A percentile compares a stretch with the other conserved stretches of the same genome.
Evolutionary conservation across 2,113 vertebrate species (phyloP).

Genomic region (Micromys minutus): DNA sequence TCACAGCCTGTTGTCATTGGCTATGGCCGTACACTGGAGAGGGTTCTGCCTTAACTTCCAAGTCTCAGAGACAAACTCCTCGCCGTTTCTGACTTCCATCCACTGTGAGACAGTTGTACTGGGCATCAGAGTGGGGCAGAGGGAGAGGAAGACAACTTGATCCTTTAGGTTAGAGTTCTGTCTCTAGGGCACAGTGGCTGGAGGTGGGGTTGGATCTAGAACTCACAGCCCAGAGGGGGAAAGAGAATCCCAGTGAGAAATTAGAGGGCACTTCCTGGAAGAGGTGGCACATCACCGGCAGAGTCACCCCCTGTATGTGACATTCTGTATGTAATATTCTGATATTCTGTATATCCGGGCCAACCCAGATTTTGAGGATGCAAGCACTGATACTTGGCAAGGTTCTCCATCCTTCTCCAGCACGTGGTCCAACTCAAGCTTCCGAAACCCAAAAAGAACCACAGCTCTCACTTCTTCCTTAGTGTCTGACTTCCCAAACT

Average conservation of each 20-base stretch:
- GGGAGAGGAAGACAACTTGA: background rate
- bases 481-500: background rate
- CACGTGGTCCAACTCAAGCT: background rate
- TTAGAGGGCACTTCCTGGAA: constrained; percentile 6
- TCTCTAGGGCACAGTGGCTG: background rate
- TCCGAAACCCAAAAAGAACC: background rate
- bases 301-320: no score
- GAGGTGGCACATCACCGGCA: background rate
- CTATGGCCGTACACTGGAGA: background rate
- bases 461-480: background rate
- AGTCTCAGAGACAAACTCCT: background rate
- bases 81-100: background rate
- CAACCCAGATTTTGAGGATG: background rate
- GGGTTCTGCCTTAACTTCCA: background rate
- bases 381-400: background rate
- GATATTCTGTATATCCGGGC: no score
- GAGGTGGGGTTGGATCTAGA: background rate
- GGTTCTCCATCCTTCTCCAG: background rate
- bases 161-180: background rate
- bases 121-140: background rate
- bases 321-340: no score
- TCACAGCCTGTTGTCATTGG: background rate
- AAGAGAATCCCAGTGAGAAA: background rate
- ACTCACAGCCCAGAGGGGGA: background rate
- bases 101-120: background rate